Evolutionary conservation across 2,797 vertebrate genomes (phyloP).

Genomic region (Sebastes elongatus): DNA sequence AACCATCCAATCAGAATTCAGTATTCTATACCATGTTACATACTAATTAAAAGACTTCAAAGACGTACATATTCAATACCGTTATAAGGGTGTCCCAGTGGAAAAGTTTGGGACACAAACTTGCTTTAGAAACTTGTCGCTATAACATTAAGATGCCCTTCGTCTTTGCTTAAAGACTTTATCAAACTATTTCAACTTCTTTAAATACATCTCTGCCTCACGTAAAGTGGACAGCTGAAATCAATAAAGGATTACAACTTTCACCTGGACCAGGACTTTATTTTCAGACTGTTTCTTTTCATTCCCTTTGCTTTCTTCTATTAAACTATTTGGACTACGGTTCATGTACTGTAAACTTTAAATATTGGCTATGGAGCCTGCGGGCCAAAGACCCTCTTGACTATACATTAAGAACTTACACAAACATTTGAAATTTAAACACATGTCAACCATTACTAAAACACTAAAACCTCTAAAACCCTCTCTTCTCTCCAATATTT

Average conservation of each 20-base stretch:
- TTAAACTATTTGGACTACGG: not conserved
- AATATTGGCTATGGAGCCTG: not conserved
- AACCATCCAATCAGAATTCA: not conserved
- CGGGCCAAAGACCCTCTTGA: not conserved
- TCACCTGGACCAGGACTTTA: not conserved
- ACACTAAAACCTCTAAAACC: slow-evolving; percentile 18
- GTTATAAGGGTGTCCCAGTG: not conserved
- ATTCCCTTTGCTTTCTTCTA: slow-evolving; percentile 6
- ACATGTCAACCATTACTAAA: slow-evolving; percentile 44
- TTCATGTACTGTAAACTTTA: slow-evolving; percentile 25
- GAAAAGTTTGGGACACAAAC: not conserved
- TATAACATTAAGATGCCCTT: not conserved
- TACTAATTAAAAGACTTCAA: not conserved
- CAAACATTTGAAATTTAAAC: slow-evolving; percentile 37
- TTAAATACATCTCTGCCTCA: not conserved
- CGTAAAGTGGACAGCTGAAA: not conserved
- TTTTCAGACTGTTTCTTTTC: not conserved
- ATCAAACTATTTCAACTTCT: not conserved
- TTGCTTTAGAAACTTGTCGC: not conserved
- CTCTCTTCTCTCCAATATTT: slow-evolving; percentile 2
- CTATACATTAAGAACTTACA: slow-evolving; percentile 9
- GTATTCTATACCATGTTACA: not conserved
- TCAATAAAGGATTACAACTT: not conserved
- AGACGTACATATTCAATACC: not conserved
- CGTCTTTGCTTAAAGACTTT: not conserved